These are phyloP conservation scores for Coracopsis vasa DNA, from an alignment of 2,113 vertebrate genomes.

Conservation along the genomic window DNA sequence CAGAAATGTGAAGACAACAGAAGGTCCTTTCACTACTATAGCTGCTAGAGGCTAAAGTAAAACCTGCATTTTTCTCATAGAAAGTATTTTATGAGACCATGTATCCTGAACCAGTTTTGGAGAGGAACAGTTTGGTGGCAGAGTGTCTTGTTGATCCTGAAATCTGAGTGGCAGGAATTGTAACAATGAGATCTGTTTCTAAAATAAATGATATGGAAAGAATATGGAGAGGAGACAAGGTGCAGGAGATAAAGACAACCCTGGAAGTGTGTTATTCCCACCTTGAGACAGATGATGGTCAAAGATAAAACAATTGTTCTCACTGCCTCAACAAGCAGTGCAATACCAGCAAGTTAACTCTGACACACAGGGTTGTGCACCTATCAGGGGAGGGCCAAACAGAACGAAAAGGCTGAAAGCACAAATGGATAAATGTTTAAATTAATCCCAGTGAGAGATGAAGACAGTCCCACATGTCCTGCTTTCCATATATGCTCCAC, in stretches of 20 bases:
- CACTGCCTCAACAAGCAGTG: not conserved
- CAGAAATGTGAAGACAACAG: not conserved
- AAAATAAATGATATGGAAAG: not conserved
- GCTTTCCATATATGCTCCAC: accelerated
- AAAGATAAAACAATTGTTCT: not conserved
- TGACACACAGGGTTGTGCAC: not conserved
- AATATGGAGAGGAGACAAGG: not conserved
- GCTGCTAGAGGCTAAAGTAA: not conserved
- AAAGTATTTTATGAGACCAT: not conserved
- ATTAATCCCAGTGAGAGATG: not conserved
- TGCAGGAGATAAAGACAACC: not conserved
- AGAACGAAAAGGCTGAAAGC: not conserved
- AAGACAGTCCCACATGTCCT: not conserved
- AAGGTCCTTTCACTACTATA: not conserved
- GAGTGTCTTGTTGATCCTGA: not conserved
- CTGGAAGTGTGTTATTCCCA: not conserved
- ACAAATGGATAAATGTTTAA: not conserved
- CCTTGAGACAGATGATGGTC: not conserved
- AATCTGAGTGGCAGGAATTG: accelerated
- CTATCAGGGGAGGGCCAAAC: not conserved
- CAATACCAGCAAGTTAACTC: not conserved
- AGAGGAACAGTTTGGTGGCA: not conserved
- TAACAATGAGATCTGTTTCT: not conserved
- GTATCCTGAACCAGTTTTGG: not conserved
- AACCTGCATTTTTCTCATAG: not conserved